Evolutionary conservation across 2,113 vertebrate species (phyloP), one percentile per base, ranked within the genome.

Genomic region (Phasianus colchicus): DNA sequence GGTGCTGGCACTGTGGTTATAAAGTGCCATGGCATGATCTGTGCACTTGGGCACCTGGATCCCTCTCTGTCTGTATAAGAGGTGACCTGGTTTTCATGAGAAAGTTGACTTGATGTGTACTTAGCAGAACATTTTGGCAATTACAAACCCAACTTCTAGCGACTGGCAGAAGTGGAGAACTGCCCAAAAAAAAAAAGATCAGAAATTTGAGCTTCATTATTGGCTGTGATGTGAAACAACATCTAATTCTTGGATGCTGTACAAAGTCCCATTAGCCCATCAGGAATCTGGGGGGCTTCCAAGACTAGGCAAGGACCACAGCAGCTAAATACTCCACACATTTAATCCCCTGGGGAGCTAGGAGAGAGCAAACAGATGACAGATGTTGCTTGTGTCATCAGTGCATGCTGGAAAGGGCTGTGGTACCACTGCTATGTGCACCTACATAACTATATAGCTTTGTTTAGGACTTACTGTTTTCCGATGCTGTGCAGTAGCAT

Each of bases 191-290:
- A 36, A 36, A 38, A 63, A 47, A 19, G 40, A 36, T 58, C 18
- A 71, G 66, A 89, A 78, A 50, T 29, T 14, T 79, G 34, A 32
- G 14, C 32, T 88, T n/a, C 48, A 57, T 2, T 47, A 43, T 61
- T 55, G 55, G 21, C 40, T 79, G 20, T 50, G 14, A 79, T 71
- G 91, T 88, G 52, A 74, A 72, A 63, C 50, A 11, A 11, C 21
- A 45, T 79, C 47, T 79, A 42, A 34, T 60, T 84, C 47, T 91
- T 93, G 40, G n/a, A 65, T 88, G 40, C 20, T 66, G 43, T 73
- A 45, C 36, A 90, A 91, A 88, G 34, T 40, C 43, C 58, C 13
- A 5, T 70, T 54, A 83, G n/a, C 54, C 75, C 72, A 38, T 29
- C 24, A 14, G 38, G 55, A 55, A 32, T 61, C 24, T 81, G 19